phyloP scores from a whole-genome alignment of 1,140 invertebrate genomes.

The Drosophila lini region DNA sequence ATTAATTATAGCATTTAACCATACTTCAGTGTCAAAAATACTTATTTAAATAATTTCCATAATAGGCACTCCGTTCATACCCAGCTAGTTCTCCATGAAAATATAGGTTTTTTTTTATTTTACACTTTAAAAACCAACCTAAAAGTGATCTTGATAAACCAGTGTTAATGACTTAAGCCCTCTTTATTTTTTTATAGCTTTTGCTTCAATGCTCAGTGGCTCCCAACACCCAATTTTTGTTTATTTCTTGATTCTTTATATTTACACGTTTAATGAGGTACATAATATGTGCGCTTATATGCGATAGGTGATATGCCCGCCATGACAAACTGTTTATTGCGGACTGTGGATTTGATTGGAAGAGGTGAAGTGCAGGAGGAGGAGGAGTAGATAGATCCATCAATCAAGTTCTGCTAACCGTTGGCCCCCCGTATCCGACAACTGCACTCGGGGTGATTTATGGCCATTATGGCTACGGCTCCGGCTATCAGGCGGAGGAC shows the following conservation, averaged over 20 bases:
- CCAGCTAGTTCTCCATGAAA: background rate
- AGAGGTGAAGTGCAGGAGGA: background rate
- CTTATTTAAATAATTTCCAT: background rate
- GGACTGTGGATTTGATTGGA: constrained; percentile 7
- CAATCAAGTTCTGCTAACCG: constrained; percentile 60
- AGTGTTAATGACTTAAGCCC: constrained; percentile 8
- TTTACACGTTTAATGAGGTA: constrained; percentile 34
- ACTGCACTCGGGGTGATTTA: constrained; percentile 49
- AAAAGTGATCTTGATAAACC: background rate
- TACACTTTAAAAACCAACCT: background rate
- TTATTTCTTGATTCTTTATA: constrained; percentile 31
- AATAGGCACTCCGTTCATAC: background rate
- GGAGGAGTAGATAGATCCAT: constrained; percentile 19
- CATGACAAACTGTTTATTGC: constrained; percentile 34
- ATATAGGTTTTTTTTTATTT: background rate
- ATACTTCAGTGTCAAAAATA: background rate
- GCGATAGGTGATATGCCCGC: constrained; percentile 12
- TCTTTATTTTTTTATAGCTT: background rate
- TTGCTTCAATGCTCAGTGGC: constrained; percentile 12
- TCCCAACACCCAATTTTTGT: constrained; percentile 18
- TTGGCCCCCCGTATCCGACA: constrained; percentile 36
- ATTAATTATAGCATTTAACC: background rate
- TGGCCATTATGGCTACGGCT: constrained; percentile 21
- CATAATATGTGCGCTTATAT: constrained; percentile 28
- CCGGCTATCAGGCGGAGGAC: constrained; percentile 43